Evolutionary conservation across 1,140 invertebrate species (phyloP), one percentile per base, ranked within the genome.

Genomic region (Dendrolimus kikuchii): DNA sequence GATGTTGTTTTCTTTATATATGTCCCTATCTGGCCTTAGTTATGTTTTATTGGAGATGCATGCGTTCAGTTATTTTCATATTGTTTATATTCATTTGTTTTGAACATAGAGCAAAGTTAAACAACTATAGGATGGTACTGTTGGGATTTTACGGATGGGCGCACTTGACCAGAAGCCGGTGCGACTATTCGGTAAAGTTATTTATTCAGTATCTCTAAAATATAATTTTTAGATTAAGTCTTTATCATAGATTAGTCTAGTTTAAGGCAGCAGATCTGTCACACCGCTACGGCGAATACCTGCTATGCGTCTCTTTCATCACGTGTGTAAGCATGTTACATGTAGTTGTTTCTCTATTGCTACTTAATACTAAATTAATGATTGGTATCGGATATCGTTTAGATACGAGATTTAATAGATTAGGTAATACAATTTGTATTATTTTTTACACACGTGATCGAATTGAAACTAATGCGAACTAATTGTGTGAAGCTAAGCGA

Each of bases 1-100:
- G 66, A 73, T 57, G 81, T 84, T 81, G 81, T 84, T 84, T 84
- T 81, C 61, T 78, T 81, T 81, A 62, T 46, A 69, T 42, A 71
- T 62, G 68, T 77, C 68, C 78, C 78, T 73, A 69, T 63, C 55
- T 62, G 9, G 5, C 23, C 53, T 51, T 49, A 7, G 46, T 38
- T 36, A 40, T 10, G 49, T 50, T 49, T 9, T 40, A 50, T 51
- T 23, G 51, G 50, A 55, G 60, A 59, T 59, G 62, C 58, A 64
- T 68, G 74, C 63, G 57, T 72, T 66, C 42, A 50, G 49, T 59
- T 58, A 59, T 64, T 67, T 61, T 59, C 63, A 58, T 58, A 23
- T 23, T 60, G 67, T 51, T 63, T 23, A 47, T 42, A 59, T 77
- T 77, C 68, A 64, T 80, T 78, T 75, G 72, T 59, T 67, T 59